Conservation (phyloP, 2,888 invertebrate genomes). For the Diarsia rubi region DNA sequence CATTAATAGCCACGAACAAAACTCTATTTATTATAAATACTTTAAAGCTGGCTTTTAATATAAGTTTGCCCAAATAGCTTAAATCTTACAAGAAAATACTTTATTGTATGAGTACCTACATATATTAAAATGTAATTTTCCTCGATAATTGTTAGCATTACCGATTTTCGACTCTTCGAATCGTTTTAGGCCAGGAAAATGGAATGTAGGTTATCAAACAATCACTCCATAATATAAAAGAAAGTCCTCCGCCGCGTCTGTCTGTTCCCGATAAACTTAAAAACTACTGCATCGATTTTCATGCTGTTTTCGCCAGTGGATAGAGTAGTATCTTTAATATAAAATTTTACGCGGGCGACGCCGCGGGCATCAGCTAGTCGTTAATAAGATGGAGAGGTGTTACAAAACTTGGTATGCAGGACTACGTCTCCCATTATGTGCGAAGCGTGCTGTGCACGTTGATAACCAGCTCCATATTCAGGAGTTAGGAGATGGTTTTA, state of each 20-base stretch:
- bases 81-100: conserved; percentile 9
- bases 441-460: conserved; percentile 19
- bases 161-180: conserved; percentile 4
- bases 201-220: conserved; percentile 1
- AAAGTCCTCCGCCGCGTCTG: too few relatives aligned
- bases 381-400: conserved; percentile 23
- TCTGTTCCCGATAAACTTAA: too few relatives aligned
- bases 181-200: conserved; percentile 25
- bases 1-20: conserved; percentile 67
- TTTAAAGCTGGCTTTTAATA: conserved; percentile 1
- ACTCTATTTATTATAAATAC: conserved; percentile 22
- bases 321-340: too few relatives aligned
- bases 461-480: neutral
- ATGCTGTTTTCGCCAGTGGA: too few relatives aligned
- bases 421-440: conserved; percentile 18
- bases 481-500: neutral
- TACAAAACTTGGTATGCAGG: conserved; percentile 37
- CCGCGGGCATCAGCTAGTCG: too few relatives aligned
- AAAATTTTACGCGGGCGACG: too few relatives aligned
- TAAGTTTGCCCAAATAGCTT: neutral
- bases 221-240: too few relatives aligned
- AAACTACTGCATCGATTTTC: too few relatives aligned
- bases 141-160: conserved; percentile 11
- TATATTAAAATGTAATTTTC: conserved; percentile 15
- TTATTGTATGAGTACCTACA: too few relatives aligned